A percentile compares a stretch with the other conserved stretches of the same genome.
These are phyloP conservation scores for Semnornis frantzii DNA, from an alignment of 2,113 vertebrate species.

Conservation along the genomic window DNA sequence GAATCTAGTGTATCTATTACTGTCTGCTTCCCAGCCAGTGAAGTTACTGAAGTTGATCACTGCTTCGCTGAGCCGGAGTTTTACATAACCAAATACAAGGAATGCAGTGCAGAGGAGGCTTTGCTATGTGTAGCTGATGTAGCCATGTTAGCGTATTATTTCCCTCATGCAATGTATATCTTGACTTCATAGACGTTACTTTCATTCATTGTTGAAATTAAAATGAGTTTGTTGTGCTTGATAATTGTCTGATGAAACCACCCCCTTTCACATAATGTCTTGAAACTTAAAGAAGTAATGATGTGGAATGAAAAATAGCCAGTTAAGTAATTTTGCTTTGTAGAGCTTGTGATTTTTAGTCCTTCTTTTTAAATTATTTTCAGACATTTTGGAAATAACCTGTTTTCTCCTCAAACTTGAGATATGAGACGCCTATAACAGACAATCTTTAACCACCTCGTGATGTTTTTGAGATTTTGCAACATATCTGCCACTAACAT, in stretches of 20 bases:
- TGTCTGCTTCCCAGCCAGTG: not conserved
- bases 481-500: not conserved
- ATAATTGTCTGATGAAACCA: not conserved
- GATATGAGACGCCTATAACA: not conserved
- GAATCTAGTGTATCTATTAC: not conserved
- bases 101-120: not conserved
- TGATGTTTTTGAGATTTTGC: not conserved
- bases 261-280: not conserved
- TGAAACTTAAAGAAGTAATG: not conserved
- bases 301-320: not conserved
- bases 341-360: not conserved
- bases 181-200: not conserved
- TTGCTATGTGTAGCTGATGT: not conserved
- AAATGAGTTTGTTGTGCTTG: not conserved
- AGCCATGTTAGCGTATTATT: not conserved
- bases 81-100: not conserved
- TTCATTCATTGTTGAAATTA: not conserved
- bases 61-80: not conserved
- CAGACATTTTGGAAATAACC: not conserved
- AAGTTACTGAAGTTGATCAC: conserved; percentile 2
- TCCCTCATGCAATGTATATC: not conserved
- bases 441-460: not conserved
- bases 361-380: not conserved
- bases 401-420: not conserved
- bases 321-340: not conserved